Evolutionary conservation across 1,140 invertebrate species (phyloP).

Genomic region (Leptestheria dahalacensis): DNA sequence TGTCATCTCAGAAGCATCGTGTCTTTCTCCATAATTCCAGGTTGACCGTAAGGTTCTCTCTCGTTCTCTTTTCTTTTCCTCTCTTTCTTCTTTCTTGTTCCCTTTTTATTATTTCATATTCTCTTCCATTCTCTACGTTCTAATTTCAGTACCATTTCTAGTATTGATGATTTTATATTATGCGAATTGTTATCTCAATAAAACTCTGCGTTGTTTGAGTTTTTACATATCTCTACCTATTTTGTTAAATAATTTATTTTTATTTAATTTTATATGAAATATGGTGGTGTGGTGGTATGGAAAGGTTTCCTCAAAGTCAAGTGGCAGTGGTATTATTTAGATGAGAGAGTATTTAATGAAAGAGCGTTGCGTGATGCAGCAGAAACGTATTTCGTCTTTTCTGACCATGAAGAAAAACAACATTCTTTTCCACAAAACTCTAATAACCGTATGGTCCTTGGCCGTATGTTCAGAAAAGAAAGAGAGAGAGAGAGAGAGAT

Average conservation of each 20-base stretch:
- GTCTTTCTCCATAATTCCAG: too few species aligned
- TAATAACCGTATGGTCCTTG: background rate
- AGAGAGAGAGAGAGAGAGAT: too few species aligned
- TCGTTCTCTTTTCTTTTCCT: slow-evolving; percentile 12
- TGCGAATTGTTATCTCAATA: background rate
- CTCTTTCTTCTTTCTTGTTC: background rate
- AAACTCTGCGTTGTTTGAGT: background rate
- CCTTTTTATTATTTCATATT: slow-evolving; percentile 6
- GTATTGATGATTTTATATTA: too few species aligned
- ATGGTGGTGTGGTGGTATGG: background rate
- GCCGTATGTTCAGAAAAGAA: too few species aligned
- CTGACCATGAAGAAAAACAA: background rate
- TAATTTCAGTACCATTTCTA: too few species aligned
- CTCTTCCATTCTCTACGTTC: slow-evolving; percentile 6
- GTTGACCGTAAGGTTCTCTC: too few species aligned
- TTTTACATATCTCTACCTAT: too few species aligned
- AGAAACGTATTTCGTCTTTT: background rate
- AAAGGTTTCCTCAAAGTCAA: background rate
- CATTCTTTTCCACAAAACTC: background rate
- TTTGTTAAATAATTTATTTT: background rate
- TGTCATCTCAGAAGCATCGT: too few species aligned
- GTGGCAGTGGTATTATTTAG: background rate
- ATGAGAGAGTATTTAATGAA: background rate
- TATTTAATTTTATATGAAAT: background rate
- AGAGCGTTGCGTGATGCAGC: background rate